phyloP scores from a whole-genome alignment of 2,888 invertebrate species.

The Diplolepis rosae region DNA sequence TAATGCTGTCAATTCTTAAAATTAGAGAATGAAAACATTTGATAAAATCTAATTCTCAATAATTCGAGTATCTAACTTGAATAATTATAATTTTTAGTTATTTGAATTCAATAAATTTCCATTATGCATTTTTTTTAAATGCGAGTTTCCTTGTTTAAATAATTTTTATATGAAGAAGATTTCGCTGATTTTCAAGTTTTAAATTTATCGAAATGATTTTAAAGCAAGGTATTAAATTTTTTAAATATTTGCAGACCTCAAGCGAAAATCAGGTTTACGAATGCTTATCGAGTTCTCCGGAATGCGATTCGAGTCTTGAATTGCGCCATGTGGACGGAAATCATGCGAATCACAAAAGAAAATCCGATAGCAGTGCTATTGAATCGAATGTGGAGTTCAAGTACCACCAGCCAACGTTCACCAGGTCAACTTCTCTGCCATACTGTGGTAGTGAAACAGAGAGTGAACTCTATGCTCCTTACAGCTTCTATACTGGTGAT shows the following conservation, averaged over 20 bases:
- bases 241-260: conserved; percentile 71
- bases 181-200: too few species aligned
- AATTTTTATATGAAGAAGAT: too few species aligned
- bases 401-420: conserved; percentile 76
- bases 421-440: conserved; percentile 82
- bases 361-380: conserved; percentile 76
- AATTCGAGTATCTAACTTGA: neutral
- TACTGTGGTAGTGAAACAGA: conserved; percentile 90
- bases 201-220: neutral
- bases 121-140: too few species aligned
- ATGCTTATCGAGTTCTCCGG: conserved; percentile 81
- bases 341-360: conserved; percentile 70
- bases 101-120: too few species aligned
- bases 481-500: conserved; percentile 82
- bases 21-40: neutral
- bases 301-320: conserved; percentile 79
- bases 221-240: neutral
- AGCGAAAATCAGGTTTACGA: conserved; percentile 79
- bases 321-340: conserved; percentile 71
- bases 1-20: too few species aligned
- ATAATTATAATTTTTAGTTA: neutral
- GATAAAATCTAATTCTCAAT: neutral
- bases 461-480: conserved; percentile 88
- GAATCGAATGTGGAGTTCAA: conserved; percentile 77
- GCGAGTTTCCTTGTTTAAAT: too few species aligned